Evolutionary conservation across 2,113 vertebrate species (phyloP).

Genomic region (Sander vitreus): DNA sequence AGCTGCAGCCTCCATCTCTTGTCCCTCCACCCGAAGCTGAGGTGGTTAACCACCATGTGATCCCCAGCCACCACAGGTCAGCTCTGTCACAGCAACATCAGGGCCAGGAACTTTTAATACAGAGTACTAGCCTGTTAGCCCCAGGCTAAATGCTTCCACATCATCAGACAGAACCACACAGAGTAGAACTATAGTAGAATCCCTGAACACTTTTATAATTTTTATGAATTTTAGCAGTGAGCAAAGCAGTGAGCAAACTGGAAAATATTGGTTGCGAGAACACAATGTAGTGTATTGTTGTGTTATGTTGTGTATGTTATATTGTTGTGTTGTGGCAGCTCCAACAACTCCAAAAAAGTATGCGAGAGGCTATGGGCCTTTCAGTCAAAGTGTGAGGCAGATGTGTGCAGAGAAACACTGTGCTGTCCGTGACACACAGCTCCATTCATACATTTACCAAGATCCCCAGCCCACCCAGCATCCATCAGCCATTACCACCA

Average conservation of each 20-base stretch:
- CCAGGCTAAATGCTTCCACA: not conserved
- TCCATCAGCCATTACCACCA: constrained; percentile 47
- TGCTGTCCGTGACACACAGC: constrained; percentile 54
- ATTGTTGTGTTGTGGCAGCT: not conserved
- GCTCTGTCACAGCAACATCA: not conserved
- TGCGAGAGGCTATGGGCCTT: not conserved
- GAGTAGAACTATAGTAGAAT: not conserved
- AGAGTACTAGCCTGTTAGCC: not conserved
- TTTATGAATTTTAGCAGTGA: not conserved
- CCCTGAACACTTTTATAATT: not conserved
- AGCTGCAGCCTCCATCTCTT: not conserved
- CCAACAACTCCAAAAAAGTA: not conserved
- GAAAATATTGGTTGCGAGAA: not conserved
- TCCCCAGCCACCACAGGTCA: constrained; percentile 33
- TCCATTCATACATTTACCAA: constrained; percentile 63
- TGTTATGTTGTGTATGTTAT: too few relatives aligned
- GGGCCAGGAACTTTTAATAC: not conserved
- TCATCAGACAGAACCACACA: not conserved
- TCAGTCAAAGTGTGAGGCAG: not conserved
- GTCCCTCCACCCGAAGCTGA: constrained; percentile 6
- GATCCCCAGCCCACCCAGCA: constrained; percentile 33
- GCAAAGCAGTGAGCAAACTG: not conserved
- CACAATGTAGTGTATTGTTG: too few relatives aligned
- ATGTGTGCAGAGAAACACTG: constrained; percentile 28
- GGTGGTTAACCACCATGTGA: constrained; percentile 20